Base-by-base conservation (phyloP, 2,113 vertebrate species). In the Chlamydotis undulata region DNA sequence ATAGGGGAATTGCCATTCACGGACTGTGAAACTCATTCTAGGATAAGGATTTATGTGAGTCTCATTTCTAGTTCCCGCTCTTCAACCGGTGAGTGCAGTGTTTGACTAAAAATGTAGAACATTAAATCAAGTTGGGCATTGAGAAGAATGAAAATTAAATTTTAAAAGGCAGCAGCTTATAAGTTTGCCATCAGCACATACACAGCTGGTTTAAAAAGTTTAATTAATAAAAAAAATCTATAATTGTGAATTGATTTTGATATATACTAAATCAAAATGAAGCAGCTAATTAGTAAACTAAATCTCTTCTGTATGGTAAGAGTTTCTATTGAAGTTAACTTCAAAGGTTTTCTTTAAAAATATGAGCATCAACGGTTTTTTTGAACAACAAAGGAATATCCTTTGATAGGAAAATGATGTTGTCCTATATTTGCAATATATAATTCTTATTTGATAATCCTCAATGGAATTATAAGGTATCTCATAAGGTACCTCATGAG, bases 271-370 rank as follows among this genome's bases (percentile, higher is more conserved):
- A 96, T 88, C 73, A 95, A 94, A 96, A 94, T 39, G 92, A 96
- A 93, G 69, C 65, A 68, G 73, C 80, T 93, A 96, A 97, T 96
- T 95, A 97, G 89, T 94, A 94, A 96, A 92, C 76, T 59, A 93
- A 89, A 94, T 89, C 89, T 94, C 16, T 47, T 85, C 89, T 87
- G 68, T 87, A 73, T 65, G 47, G 87, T 57, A 92, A 83, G 86
- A 91, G 49, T 87, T 94, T 91, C 95, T 91, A 95, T 83, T 97
- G 94, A 97, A 97, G 96, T 95, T 73, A 95, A 95, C 95, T 97
- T 97, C 96, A 97, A 97, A 97, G 85, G 74, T 64, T 85, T 92
- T 92, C 73, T 94, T 83, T 81, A 87, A 95, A 96, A 97, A 94
- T 82, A 94, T 49, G 39, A 94, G 80, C 94, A 96, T 95, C 94